Percentiles rank a stretch among this genome's conserved stretches.
Evolutionary conservation across 2,113 vertebrate species (phyloP).

Genomic region (Sylvilagus bachmani): DNA sequence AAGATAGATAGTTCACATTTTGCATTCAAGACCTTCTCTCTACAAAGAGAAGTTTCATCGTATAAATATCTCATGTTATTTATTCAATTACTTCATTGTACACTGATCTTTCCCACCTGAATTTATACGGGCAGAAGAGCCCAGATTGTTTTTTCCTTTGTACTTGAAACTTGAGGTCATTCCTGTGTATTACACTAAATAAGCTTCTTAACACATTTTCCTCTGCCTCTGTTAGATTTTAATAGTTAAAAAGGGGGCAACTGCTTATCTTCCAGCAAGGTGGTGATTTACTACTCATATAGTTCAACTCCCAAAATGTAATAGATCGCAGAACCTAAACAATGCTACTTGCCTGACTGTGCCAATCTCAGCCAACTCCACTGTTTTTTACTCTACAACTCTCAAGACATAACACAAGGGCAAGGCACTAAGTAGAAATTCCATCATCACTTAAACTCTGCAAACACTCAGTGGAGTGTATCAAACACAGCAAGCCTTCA

Average conservation of each 20-base stretch:
- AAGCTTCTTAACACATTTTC: conserved; percentile 36
- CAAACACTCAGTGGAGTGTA: conserved; percentile 1
- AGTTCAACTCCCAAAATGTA: conserved; percentile 30
- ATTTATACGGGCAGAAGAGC: neutral
- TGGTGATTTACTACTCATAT: conserved; percentile 2
- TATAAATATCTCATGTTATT: conserved; percentile 71
- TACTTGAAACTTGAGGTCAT: conserved; percentile 47
- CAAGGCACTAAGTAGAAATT: neutral
- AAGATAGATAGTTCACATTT: conserved; percentile 77
- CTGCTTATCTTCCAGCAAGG: conserved; percentile 42
- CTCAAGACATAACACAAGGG: conserved; percentile 44
- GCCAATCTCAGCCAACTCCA: neutral
- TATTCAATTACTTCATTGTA: conserved; percentile 72
- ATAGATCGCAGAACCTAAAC: neutral
- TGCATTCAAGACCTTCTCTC: conserved; percentile 63
- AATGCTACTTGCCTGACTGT: neutral
- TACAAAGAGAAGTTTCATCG: conserved; percentile 63
- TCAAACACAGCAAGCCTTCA: neutral
- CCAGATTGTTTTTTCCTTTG: neutral
- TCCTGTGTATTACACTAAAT: conserved; percentile 54
- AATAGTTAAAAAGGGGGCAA: conserved; percentile 60
- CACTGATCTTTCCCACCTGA: conserved; percentile 46
- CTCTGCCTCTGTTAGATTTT: conserved; percentile 41
- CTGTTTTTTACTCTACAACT: neutral
- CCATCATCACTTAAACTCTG: neutral